These are phyloP conservation scores for Rugalucina vietnamica DNA, from an alignment of 2,888 invertebrate species.

Conservation along the genomic window DNA sequence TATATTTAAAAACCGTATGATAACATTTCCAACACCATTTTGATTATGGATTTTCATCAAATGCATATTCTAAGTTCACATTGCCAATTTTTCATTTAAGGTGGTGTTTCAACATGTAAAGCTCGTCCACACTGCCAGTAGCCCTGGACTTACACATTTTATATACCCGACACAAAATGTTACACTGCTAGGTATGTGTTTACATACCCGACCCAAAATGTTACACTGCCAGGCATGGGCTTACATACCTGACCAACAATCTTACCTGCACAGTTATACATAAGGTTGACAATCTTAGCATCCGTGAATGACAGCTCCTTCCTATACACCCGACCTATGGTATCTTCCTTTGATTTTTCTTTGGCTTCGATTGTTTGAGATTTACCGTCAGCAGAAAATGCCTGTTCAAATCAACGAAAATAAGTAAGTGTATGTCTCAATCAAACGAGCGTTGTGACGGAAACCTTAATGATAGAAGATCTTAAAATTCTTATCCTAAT, in stretches of 20 bases:
- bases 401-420: constrained; percentile 62
- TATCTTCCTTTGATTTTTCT: constrained; percentile 65
- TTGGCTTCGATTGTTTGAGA: constrained; percentile 74
- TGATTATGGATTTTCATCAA: too few relatives aligned
- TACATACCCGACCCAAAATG: neutral
- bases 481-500: too few relatives aligned
- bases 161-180: neutral
- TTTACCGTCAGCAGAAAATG: constrained; percentile 76
- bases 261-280: constrained; percentile 79
- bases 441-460: too few relatives aligned
- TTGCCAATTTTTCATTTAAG: too few relatives aligned
- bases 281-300: constrained; percentile 76
- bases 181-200: neutral
- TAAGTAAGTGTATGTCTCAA: too few relatives aligned
- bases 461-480: too few relatives aligned
- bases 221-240: neutral
- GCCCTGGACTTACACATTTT: too few relatives aligned
- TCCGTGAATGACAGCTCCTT: constrained; percentile 79
- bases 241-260: neutral
- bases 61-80: too few relatives aligned
- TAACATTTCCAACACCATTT: too few relatives aligned
- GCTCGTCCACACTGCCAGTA: too few relatives aligned
- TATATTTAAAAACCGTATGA: too few relatives aligned
- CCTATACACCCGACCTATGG: constrained; percentile 75
- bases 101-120: too few relatives aligned